Evolutionary conservation across 2,797 vertebrate species (phyloP).

Genomic region (Philypnodon macrostomus): DNA sequence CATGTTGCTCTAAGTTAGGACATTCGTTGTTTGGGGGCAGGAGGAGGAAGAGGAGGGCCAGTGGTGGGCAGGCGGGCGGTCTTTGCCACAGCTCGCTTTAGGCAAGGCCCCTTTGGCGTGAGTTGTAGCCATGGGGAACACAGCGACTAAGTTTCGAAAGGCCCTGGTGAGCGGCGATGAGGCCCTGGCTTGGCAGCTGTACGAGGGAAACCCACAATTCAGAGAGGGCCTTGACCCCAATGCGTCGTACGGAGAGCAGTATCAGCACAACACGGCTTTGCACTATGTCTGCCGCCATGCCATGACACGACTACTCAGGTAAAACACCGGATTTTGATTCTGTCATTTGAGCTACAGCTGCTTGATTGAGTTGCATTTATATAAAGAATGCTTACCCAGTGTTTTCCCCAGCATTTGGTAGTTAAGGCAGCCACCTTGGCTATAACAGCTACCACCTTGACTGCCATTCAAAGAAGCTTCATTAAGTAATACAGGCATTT

Average conservation of each 20-base stretch:
- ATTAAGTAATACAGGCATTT: too few species aligned
- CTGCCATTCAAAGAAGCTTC: too few species aligned
- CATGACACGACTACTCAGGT: conserved; percentile 96
- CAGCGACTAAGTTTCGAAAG: conserved; percentile 98
- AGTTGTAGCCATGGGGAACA: conserved; percentile 89
- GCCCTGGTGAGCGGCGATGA: conserved; percentile 95
- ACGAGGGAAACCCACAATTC: conserved; percentile 95
- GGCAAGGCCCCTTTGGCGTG: conserved; percentile 27
- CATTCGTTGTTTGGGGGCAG: conserved; percentile 51
- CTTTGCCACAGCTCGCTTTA: conserved; percentile 42
- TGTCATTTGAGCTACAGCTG: too few species aligned
- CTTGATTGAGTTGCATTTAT: too few species aligned
- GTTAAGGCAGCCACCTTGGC: too few species aligned
- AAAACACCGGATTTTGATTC: conserved; percentile 5
- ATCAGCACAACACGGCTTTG: conserved; percentile 96
- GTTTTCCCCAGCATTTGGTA: too few species aligned
- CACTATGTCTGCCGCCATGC: conserved; percentile 95
- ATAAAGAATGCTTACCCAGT: too few species aligned
- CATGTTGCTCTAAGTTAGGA: conserved; percentile 67
- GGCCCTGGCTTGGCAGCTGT: conserved; percentile 95
- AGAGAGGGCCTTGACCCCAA: conserved; percentile 97
- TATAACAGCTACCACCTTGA: too few species aligned
- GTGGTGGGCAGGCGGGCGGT: conserved; percentile 21
- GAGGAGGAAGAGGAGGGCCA: too few species aligned
- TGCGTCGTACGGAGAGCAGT: conserved; percentile 95